phyloP scores from a whole-genome alignment of 1,140 invertebrate genomes.

The Pogonognathellus flavescens region DNA sequence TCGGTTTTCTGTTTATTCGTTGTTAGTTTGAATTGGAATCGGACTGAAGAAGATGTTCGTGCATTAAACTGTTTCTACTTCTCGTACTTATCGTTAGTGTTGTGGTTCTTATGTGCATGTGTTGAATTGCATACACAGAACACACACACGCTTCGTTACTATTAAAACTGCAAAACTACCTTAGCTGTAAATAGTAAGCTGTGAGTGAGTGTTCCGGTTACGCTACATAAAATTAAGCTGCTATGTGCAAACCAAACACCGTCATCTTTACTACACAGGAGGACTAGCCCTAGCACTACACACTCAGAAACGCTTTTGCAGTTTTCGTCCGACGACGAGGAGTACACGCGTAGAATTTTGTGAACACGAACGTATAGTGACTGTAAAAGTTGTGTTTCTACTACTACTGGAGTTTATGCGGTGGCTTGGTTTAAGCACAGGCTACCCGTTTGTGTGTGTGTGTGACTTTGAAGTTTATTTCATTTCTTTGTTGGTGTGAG shows the following conservation, averaged over 20 bases:
- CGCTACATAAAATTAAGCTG: too few relatives aligned
- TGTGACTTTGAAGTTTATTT: conserved; percentile 23
- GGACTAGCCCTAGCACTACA: too few relatives aligned
- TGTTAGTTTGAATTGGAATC: conserved; percentile 31
- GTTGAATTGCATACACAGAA: background rate
- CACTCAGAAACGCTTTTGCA: too few relatives aligned
- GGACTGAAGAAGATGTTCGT: conserved; percentile 16
- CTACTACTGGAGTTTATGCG: background rate
- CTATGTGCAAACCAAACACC: too few relatives aligned
- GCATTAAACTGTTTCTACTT: conserved; percentile 29
- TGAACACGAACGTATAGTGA: too few relatives aligned
- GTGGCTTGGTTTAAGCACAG: too few relatives aligned
- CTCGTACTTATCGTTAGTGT: background rate
- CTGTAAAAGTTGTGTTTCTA: too few relatives aligned
- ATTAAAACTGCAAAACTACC: background rate
- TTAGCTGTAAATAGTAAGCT: background rate
- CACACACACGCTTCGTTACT: background rate
- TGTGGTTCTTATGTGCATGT: background rate
- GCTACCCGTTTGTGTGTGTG: conserved; percentile 19
- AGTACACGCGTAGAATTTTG: too few relatives aligned
- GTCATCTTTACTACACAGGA: too few relatives aligned
- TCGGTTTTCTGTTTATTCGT: background rate
- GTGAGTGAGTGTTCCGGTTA: background rate
- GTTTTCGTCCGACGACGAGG: too few relatives aligned
- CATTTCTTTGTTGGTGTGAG: conserved; percentile 1